These are phyloP conservation scores for Chroicocephalus ridibundus DNA, from an alignment of 2,113 vertebrate species.

Conservation along the genomic window DNA sequence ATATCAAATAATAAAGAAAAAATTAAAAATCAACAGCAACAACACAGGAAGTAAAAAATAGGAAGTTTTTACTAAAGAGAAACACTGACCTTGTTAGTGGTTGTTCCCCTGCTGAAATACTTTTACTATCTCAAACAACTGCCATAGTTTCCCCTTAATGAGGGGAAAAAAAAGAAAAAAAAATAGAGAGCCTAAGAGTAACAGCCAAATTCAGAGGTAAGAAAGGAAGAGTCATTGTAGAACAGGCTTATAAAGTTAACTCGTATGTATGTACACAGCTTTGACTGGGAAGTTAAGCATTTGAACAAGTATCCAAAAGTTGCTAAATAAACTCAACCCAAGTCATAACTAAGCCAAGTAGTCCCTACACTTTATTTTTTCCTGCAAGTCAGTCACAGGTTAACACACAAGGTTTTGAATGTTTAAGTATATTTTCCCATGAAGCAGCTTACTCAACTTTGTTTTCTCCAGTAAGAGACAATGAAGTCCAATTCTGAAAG, in stretches of 20 bases:
- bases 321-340: background rate
- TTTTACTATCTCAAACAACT: background rate
- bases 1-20: background rate
- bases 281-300: background rate
- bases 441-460: background rate
- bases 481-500: background rate
- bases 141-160: background rate
- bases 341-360: background rate
- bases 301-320: background rate
- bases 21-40: background rate
- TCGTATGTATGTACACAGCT: fast-evolving
- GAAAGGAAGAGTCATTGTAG: background rate
- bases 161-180: no score
- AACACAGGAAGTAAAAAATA: background rate
- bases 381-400: background rate
- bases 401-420: background rate
- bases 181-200: background rate
- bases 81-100: background rate
- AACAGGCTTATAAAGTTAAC: background rate
- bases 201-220: background rate
- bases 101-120: background rate
- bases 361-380: background rate
- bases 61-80: background rate
- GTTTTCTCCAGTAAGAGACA: background rate
- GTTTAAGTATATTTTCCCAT: background rate